Evolutionary conservation across 2,113 vertebrate genomes (phyloP).

Genomic region (Calidris pugnax): DNA sequence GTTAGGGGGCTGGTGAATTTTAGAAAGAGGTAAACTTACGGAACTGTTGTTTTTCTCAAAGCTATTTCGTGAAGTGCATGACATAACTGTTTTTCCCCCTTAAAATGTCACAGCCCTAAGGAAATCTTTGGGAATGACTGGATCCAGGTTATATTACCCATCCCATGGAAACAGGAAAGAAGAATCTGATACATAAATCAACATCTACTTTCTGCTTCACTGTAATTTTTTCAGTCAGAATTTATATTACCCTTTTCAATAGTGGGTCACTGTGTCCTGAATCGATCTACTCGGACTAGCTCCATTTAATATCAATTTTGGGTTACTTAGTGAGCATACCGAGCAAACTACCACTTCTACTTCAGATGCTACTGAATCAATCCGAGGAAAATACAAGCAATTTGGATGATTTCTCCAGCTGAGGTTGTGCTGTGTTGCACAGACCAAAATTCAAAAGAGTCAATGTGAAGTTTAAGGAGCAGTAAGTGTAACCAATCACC

Average conservation of each 20-base stretch:
- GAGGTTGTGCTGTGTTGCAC: not conserved
- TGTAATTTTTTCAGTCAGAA: not conserved
- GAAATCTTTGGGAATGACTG: not conserved
- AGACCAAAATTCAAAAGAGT: not conserved
- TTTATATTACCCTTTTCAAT: not conserved
- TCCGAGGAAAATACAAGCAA: not conserved
- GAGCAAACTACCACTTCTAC: not conserved
- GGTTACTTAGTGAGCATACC: not conserved
- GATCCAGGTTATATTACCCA: not conserved
- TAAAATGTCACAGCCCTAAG: not conserved
- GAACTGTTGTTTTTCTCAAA: not conserved
- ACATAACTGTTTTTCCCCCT: not conserved
- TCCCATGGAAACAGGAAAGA: not conserved
- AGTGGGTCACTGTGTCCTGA: not conserved
- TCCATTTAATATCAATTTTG: constrained; percentile 30
- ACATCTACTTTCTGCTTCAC: constrained; percentile 30
- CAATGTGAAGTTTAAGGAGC: not conserved
- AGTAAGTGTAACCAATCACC: not conserved
- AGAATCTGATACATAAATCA: not conserved
- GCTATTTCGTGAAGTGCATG: not conserved
- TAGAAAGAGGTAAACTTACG: not conserved
- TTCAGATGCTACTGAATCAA: constrained; percentile 22
- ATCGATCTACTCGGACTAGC: not conserved
- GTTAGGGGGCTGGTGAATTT: not conserved
- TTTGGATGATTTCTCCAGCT: not conserved